These are phyloP conservation scores for Neodontobutis hainanensis DNA, from an alignment of 2,113 vertebrate species.

Conservation along the genomic window DNA sequence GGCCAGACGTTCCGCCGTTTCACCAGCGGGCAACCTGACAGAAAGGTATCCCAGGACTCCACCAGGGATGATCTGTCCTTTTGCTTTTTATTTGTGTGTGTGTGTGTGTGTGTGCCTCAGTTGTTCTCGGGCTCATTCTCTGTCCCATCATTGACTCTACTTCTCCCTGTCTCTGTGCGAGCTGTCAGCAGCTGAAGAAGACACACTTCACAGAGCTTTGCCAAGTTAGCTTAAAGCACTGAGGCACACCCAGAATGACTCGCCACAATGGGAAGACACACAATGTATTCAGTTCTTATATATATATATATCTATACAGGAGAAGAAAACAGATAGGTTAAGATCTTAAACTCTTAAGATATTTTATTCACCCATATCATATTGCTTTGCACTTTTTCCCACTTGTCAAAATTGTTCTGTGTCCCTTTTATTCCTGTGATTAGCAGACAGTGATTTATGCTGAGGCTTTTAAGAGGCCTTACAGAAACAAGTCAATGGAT, in stretches of 20 bases:
- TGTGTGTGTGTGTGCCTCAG: constrained; percentile 19
- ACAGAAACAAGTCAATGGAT: constrained; percentile 35
- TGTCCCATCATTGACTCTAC: constrained; percentile 26
- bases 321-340: not conserved
- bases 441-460: constrained; percentile 16
- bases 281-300: constrained; percentile 31
- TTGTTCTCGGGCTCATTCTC: constrained; percentile 13
- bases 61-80: constrained; percentile 62
- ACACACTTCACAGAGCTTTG: constrained; percentile 84
- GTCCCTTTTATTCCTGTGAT: constrained; percentile 12
- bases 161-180: constrained; percentile 38
- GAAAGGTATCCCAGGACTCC: constrained; percentile 82
- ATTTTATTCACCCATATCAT: constrained; percentile 1
- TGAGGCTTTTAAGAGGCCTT: constrained; percentile 39
- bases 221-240: constrained; percentile 70
- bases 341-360: not conserved
- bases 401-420: constrained; percentile 28
- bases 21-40: constrained; percentile 88
- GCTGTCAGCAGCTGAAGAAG: constrained; percentile 87
- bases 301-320: constrained; percentile 10
- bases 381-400: constrained; percentile 17
- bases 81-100: constrained; percentile 17
- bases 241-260: constrained; percentile 48
- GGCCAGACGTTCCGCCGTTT: constrained; percentile 90
- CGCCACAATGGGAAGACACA: constrained; percentile 13